Percentiles rank a stretch among this genome's conserved stretches.
These are phyloP conservation scores for Podarcis raffonei DNA, from an alignment of 2,113 vertebrate species.

Conservation along the genomic window DNA sequence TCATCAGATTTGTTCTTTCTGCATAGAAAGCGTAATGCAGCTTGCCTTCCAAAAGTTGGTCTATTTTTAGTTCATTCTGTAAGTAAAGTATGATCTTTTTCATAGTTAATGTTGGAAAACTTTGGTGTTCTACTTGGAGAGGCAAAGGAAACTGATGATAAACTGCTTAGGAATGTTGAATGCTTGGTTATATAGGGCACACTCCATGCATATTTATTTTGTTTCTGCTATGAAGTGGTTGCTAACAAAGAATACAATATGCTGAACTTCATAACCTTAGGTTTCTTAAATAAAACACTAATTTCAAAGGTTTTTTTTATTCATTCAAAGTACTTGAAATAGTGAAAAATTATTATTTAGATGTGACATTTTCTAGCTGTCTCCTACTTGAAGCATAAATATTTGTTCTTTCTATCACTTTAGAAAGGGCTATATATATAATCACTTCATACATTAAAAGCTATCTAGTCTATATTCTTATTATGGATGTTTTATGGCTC, in stretches of 20 bases:
- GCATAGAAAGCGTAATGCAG: neutral
- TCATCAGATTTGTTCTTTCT: neutral
- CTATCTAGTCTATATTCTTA: neutral
- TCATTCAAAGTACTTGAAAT: neutral
- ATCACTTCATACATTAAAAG: neutral
- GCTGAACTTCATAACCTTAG: neutral
- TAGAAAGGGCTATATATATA: neutral
- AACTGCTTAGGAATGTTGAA: neutral
- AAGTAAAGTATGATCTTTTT: slow-evolving; percentile 21
- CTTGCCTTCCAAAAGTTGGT: neutral
- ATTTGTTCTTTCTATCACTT: neutral
- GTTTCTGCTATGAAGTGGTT: slow-evolving; percentile 25
- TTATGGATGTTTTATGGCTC: neutral
- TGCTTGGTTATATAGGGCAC: neutral
- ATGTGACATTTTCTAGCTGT: neutral
- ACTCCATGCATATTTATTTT: neutral
- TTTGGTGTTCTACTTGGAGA: neutral
- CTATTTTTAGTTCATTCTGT: neutral
- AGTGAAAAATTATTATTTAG: neutral
- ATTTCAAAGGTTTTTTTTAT: neutral
- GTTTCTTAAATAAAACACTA: slow-evolving; percentile 12
- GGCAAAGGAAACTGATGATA: neutral
- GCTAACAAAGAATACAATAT: neutral
- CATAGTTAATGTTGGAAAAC: slow-evolving; percentile 9
- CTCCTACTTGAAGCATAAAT: neutral